Percentiles rank a stretch among this genome's conserved stretches.
phyloP scores from a whole-genome alignment of 2,888 invertebrate genomes.

The Myopa testacea region DNA sequence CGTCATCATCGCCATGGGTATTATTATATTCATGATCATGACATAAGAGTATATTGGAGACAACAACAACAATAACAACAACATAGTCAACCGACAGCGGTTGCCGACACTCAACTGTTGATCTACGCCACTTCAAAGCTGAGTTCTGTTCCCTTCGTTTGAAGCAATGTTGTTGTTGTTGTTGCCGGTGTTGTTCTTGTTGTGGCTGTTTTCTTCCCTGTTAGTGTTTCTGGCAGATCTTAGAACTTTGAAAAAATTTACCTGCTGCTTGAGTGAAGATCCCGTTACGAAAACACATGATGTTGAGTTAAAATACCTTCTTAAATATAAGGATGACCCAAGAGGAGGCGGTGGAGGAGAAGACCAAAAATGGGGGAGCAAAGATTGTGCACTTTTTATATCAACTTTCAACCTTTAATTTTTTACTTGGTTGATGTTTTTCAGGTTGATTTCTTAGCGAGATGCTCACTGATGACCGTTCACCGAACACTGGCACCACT shows the following conservation, averaged over 20 bases:
- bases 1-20: not conserved
- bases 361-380: no score
- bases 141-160: not conserved
- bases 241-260: constrained; percentile 26
- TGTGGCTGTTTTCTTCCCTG: not conserved
- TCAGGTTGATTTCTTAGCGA: no score
- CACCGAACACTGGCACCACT: no score
- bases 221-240: constrained; percentile 6
- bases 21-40: not conserved
- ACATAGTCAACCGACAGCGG: constrained; percentile 14
- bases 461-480: no score
- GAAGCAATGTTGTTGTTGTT: no score
- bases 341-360: no score
- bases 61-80: constrained; percentile 12
- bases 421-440: no score
- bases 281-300: not conserved
- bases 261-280: constrained; percentile 1
- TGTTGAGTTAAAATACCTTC: no score
- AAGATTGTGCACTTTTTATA: no score
- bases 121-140: constrained; percentile 17
- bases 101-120: constrained; percentile 30
- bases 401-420: no score
- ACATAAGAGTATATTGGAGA: not conserved
- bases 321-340: no score
- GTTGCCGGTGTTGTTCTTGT: not conserved